Evolutionary conservation across 1,140 invertebrate species (phyloP).

Genomic region (Alviniconcha marisindica): DNA sequence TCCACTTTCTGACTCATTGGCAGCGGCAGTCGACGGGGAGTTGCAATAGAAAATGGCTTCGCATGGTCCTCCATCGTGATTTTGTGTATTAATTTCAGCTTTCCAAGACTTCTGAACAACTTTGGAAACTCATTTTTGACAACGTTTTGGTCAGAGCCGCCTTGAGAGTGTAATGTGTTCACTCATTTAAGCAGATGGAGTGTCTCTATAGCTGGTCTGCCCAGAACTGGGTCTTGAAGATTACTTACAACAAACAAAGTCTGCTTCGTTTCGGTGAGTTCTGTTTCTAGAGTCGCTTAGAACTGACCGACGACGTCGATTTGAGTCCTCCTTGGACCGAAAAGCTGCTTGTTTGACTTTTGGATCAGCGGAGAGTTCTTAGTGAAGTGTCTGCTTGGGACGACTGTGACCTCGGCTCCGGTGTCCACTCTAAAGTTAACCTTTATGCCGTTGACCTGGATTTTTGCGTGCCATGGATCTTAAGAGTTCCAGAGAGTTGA

Average conservation of each 20-base stretch:
- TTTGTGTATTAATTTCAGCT: not conserved
- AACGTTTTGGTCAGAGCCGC: no score
- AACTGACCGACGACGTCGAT: not conserved
- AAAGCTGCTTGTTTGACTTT: not conserved
- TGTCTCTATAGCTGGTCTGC: not conserved
- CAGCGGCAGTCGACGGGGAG: not conserved
- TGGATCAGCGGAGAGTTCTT: not conserved
- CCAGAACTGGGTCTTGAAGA: not conserved
- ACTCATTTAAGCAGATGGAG: not conserved
- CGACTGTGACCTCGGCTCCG: not conserved
- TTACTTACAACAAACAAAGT: not conserved
- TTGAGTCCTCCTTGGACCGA: not conserved
- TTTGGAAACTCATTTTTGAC: not conserved
- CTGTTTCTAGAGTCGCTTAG: not conserved
- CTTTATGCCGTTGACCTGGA: not conserved
- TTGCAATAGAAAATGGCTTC: not conserved
- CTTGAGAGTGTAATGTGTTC: not conserved
- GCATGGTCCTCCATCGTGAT: not conserved
- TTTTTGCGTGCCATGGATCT: not conserved
- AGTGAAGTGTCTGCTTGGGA: not conserved
- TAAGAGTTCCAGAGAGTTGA: not conserved
- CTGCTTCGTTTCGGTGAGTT: not conserved
- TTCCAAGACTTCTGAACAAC: not conserved
- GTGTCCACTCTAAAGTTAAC: not conserved
- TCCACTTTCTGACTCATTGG: not conserved